phyloP scores from a whole-genome alignment of 2,113 vertebrate genomes.

The Equus przewalskii region DNA sequence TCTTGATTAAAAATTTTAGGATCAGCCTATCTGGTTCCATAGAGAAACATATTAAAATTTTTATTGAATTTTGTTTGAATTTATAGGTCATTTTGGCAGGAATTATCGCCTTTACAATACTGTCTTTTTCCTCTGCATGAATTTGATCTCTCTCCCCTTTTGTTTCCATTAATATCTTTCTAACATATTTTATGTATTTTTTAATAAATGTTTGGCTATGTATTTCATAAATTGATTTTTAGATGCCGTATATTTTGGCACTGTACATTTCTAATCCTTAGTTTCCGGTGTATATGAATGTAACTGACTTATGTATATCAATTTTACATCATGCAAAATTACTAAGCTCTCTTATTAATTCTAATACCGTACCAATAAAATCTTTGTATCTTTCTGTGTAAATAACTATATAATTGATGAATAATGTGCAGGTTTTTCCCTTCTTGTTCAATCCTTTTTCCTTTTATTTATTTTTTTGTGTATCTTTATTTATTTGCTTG shows the following conservation, averaged over 20 bases:
- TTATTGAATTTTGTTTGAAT: not conserved
- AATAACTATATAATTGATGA: not conserved
- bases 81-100: not conserved
- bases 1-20: constrained; percentile 5
- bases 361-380: not conserved
- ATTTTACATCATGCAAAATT: not conserved
- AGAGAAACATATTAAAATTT: not conserved
- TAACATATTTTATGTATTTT: not conserved
- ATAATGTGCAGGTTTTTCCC: not conserved
- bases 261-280: not conserved
- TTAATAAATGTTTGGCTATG: not conserved
- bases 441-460: not conserved
- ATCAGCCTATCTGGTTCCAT: not conserved
- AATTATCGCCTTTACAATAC: not conserved
- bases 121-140: not conserved
- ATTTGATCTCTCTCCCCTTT: not conserved
- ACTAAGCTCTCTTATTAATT: not conserved
- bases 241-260: not conserved
- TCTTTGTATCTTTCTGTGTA: not conserved
- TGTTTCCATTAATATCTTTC: not conserved
- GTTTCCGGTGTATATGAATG: not conserved
- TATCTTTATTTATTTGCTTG: not conserved
- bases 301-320: not conserved
- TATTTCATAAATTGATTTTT: not conserved
- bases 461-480: not conserved